These are phyloP conservation scores for Pteria penguin DNA, from an alignment of 2,888 invertebrate genomes.

Conservation along the genomic window DNA sequence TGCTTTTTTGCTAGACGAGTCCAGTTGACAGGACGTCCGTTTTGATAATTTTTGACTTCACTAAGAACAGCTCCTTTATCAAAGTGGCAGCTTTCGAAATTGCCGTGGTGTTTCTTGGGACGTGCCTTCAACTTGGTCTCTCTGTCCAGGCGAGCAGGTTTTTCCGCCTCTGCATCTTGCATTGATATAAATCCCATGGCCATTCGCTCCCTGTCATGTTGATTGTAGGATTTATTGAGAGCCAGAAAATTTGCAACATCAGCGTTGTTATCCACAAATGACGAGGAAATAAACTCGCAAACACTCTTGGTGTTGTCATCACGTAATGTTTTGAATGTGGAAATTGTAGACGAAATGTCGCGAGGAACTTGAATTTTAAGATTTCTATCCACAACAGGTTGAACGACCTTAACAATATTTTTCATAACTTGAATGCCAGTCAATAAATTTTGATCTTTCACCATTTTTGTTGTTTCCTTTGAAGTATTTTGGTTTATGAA, in stretches of 20 bases:
- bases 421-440: background rate
- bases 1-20: background rate
- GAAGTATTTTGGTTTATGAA: background rate
- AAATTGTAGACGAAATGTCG: background rate
- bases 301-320: background rate
- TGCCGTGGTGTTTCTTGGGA: constrained; percentile 8
- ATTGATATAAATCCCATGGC: background rate
- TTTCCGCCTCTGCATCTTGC: background rate
- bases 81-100: constrained; percentile 5
- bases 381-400: constrained; percentile 4
- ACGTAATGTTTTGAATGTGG: background rate
- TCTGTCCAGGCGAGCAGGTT: background rate
- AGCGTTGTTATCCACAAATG: background rate
- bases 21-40: background rate
- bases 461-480: constrained; percentile 2
- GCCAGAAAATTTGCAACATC: background rate
- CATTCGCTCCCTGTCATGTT: constrained; percentile 2
- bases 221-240: background rate
- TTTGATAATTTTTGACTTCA: background rate
- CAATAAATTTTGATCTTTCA: background rate
- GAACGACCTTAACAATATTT: background rate
- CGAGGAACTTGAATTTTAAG: background rate
- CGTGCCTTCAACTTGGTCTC: background rate
- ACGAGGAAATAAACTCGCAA: background rate
- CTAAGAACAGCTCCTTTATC: background rate